phyloP scores from a whole-genome alignment of 2,888 invertebrate genomes.

The Oscheius sp. region DNA sequence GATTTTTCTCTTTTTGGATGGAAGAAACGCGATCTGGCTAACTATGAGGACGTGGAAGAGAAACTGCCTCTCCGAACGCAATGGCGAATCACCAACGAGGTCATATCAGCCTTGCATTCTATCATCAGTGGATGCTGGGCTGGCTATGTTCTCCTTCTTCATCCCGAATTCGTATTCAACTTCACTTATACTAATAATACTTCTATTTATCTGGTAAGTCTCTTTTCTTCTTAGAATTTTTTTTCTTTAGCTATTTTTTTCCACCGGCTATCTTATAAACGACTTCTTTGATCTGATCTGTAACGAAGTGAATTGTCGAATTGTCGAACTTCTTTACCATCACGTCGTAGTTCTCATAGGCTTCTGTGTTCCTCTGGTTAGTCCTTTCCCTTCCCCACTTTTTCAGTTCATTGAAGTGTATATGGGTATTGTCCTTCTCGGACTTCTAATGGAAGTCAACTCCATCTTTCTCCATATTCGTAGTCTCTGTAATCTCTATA shows the following conservation, averaged over 20 bases:
- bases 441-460: conserved; percentile 69
- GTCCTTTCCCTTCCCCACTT: neutral
- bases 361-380: conserved; percentile 53
- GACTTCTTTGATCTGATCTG: conserved; percentile 64
- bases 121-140: conserved; percentile 57
- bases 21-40: conserved; percentile 41
- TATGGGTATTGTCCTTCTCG: conserved; percentile 64
- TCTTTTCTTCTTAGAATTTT: neutral
- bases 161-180: conserved; percentile 48
- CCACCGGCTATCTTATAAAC: conserved; percentile 66
- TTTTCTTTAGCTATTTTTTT: conserved; percentile 57
- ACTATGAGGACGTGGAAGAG: conserved; percentile 50
- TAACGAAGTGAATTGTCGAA: conserved; percentile 65
- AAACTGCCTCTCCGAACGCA: conserved; percentile 58
- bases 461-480: conserved; percentile 60
- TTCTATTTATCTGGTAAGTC: conserved; percentile 40
- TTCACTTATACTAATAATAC: conserved; percentile 41
- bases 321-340: conserved; percentile 68
- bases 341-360: conserved; percentile 65
- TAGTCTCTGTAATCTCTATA: conserved; percentile 43
- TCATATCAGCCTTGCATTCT: conserved; percentile 65
- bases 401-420: conserved; percentile 34
- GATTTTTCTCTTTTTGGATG: conserved; percentile 65
- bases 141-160: conserved; percentile 44
- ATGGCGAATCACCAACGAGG: conserved; percentile 68